Conservation (phyloP, 2,888 invertebrate genomes). For the Leucophenga montana region DNA sequence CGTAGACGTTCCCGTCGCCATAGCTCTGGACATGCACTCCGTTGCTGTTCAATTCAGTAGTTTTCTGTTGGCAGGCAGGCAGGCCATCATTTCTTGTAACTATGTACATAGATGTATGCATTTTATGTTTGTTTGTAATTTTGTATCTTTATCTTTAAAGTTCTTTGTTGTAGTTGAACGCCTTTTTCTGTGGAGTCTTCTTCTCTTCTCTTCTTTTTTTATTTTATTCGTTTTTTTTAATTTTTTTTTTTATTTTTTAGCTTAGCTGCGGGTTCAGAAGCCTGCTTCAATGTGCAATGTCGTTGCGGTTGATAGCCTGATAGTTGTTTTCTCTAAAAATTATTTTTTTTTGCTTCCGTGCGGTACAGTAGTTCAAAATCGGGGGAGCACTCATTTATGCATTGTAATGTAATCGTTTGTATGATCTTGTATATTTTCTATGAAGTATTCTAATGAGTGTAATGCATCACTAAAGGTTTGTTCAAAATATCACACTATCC, state of each 20-base stretch:
- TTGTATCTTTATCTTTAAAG: conserved; percentile 19
- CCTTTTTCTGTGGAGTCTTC: background rate
- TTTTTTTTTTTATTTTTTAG: background rate
- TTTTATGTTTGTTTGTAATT: background rate
- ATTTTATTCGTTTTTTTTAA: no score
- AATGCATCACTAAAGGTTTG: no score
- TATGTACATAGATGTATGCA: background rate
- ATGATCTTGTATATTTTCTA: no score
- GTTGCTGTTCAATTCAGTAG: conserved; percentile 26
- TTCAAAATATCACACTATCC: no score
- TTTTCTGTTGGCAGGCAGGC: conserved; percentile 10
- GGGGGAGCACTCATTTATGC: no score
- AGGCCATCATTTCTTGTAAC: conserved; percentile 1
- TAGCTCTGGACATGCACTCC: background rate
- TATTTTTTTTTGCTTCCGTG: conserved; percentile 2
- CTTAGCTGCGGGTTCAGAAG: conserved; percentile 14
- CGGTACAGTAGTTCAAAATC: background rate
- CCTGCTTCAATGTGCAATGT: conserved; percentile 35
- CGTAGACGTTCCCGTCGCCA: background rate
- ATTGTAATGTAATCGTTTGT: no score
- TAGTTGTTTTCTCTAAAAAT: background rate
- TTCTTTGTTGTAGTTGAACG: conserved; percentile 18
- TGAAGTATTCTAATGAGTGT: no score
- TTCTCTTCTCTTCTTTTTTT: background rate
- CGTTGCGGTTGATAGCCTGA: conserved; percentile 32